Evolutionary conservation across 2,797 vertebrate genomes (phyloP), one percentile per base, ranked within the genome.

Genomic region (Spinibarbus caldwelli): DNA sequence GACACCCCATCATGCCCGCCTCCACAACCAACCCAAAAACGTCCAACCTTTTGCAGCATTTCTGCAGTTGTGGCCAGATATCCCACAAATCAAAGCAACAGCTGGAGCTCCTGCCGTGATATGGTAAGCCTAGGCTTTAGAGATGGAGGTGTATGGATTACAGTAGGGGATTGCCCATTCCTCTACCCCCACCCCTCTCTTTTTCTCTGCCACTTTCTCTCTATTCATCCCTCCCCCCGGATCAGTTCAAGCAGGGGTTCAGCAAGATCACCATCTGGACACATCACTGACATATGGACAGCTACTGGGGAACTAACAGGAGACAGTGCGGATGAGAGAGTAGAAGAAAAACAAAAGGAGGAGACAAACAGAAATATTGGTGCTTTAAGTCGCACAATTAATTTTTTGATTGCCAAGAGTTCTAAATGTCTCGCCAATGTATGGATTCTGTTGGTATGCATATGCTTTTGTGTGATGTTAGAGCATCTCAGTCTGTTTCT

Each of bases 261-360:
- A 94, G 92, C 91, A 92, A 92, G 91, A 88, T 91, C 90, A 86
- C 95, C 95, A 96, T 95, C 95, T 95, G 95, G 94, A 94, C 91
- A 93, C 92, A 92, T 92, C 92, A 73, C 90, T 92, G 93, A 94
- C 95, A 95, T 95, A 95, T 94, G 94, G 94, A 88, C 91, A 91
- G 91, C 91, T 92, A 93, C 92, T 85, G 91, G 90, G 83, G 90
- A 82, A 88, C 89, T 64, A 73, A 83, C 52, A 76, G 34, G 72
- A 86, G 76, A 85, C 72, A 80, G 86, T 72, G 67, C 15, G 59
- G 17, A 64, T 49, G 80, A 67, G 62, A 84, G 47, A 71, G 62
- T 26, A 19, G 49, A 80, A 76, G 79, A 79, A 76, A 77, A 67
- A 80, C 72, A 76, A 80, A 67, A 86, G 84, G 71, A 83, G 80